Base-by-base conservation (phyloP, 2,888 invertebrate species). In the Monopis laevigella region DNA sequence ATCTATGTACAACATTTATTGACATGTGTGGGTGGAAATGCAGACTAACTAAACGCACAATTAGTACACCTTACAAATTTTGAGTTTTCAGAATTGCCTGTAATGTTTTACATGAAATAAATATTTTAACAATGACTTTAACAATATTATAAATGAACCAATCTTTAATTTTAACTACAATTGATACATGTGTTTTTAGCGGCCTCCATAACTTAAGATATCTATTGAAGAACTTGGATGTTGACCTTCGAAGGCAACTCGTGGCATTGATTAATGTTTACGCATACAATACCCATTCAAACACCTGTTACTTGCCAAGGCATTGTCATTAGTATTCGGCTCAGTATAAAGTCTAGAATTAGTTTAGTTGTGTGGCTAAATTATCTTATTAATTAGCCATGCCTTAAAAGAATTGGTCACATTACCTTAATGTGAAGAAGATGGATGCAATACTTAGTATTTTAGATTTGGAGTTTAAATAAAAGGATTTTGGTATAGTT, bases 231-330 rank as follows among this genome's bases (percentile, higher is more conserved):
- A 36, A 40, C 57, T 59, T 57, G 54, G 62, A 59, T 61, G 48
- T 44, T 59, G 68, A 69, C 74, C 74, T 74, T 73, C 66, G 48
- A 49, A 49, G 55, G 56, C 58, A 61, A 68, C 55, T 63, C 68
- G 65, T 71, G 72, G 69, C 73, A 73, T 70, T 74, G 72, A 73
- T 73, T 66, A 68, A 67, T 69, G 59, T 65, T 67, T 66, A 69
- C 66, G 62, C 65, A 71, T 66, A 72, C 69, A 72, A 70, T 67
- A 61, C 61, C 56, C 66, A 69, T 72, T 69, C 64, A 67, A 54
- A 50, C 51, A 48, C 49, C 54, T 40, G n/a, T 18, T 16, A 16
- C 11, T 17, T 40, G 29, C 18, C 40, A 12, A 29, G 21, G 36
- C 21, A 36, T 8, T 36, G 13, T 36, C 19, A 16, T 8, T 5